A percentile compares a stretch with the other conserved stretches of the same genome.
These are phyloP conservation scores for Orius insidiosus DNA, from an alignment of 1,140 invertebrate species.

Conservation along the genomic window DNA sequence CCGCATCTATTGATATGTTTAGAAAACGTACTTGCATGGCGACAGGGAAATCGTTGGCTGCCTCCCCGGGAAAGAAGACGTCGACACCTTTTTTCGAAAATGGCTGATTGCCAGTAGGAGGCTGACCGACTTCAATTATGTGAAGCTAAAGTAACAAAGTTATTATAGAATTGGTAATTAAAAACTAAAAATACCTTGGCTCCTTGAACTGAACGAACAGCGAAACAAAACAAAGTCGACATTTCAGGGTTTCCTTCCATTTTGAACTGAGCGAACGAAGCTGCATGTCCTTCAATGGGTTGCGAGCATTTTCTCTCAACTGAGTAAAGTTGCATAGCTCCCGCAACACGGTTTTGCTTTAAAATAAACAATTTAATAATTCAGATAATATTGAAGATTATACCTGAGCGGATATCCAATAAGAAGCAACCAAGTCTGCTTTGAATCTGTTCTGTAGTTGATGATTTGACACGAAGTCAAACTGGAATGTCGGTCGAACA, in stretches of 20 bases:
- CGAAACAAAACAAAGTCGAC: constrained; percentile 95
- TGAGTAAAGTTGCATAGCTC: constrained; percentile 98
- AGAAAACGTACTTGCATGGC: constrained; percentile 88
- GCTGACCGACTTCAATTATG: constrained; percentile 95
- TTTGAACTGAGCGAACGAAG: constrained; percentile 93
- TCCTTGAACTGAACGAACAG: constrained; percentile 77
- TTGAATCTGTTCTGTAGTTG: constrained; percentile 93
- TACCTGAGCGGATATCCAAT: constrained; percentile 90
- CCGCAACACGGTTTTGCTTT: constrained; percentile 59
- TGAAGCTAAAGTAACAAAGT: constrained; percentile 51
- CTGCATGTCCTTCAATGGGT: constrained; percentile 97
- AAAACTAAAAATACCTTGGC: constrained; percentile 46
- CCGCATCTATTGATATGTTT: neutral
- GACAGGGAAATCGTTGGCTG: constrained; percentile 96
- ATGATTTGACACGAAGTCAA: constrained; percentile 96
- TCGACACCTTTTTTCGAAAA: constrained; percentile 97
- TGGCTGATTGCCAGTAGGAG: constrained; percentile 86
- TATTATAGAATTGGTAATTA: neutral
- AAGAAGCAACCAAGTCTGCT: constrained; percentile 89
- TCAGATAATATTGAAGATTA: constrained; percentile 10
- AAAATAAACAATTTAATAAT: constrained; percentile 1
- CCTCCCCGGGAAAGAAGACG: constrained; percentile 96
- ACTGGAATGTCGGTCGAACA: constrained; percentile 95
- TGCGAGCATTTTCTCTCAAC: constrained; percentile 96
- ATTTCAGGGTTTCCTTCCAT: constrained; percentile 86